Percentiles rank a stretch among this genome's conserved stretches.
Conservation (phyloP, 2,888 invertebrate genomes). For the Serripes groenlandicus region DNA sequence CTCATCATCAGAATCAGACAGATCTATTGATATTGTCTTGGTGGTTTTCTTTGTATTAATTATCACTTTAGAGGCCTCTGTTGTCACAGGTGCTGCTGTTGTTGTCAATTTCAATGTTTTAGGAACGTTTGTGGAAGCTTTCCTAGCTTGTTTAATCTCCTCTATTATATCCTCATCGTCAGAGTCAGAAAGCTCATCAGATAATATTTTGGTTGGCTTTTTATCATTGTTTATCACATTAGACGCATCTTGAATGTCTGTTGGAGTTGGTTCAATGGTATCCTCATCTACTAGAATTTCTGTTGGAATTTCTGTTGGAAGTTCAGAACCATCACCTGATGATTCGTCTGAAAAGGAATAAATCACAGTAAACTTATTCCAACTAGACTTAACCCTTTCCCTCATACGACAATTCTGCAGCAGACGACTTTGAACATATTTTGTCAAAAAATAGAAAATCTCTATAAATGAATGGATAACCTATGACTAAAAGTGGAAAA, state of each 20-base stretch:
- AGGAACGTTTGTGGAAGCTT: background rate
- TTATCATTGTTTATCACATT: background rate
- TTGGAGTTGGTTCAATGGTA: background rate
- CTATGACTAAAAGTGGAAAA: too few relatives aligned
- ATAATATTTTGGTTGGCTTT: too few relatives aligned
- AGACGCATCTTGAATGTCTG: background rate
- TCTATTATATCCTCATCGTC: constrained; percentile 27
- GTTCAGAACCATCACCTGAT: background rate
- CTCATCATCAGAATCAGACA: constrained; percentile 24
- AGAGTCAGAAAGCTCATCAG: too few relatives aligned
- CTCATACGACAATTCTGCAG: too few relatives aligned
- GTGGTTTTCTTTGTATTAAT: background rate
- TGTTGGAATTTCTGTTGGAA: background rate
- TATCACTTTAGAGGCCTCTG: background rate
- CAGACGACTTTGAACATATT: too few relatives aligned
- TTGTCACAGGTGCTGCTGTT: background rate
- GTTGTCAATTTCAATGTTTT: background rate
- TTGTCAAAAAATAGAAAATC: too few relatives aligned
- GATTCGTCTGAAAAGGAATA: background rate
- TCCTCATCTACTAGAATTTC: background rate
- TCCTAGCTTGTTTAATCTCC: background rate
- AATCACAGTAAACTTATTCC: too few relatives aligned
- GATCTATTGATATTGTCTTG: background rate
- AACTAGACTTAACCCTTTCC: too few relatives aligned
- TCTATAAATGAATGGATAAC: too few relatives aligned